Evolutionary conservation across 2,888 invertebrate species (phyloP).

Genomic region (Patella caerulea): DNA sequence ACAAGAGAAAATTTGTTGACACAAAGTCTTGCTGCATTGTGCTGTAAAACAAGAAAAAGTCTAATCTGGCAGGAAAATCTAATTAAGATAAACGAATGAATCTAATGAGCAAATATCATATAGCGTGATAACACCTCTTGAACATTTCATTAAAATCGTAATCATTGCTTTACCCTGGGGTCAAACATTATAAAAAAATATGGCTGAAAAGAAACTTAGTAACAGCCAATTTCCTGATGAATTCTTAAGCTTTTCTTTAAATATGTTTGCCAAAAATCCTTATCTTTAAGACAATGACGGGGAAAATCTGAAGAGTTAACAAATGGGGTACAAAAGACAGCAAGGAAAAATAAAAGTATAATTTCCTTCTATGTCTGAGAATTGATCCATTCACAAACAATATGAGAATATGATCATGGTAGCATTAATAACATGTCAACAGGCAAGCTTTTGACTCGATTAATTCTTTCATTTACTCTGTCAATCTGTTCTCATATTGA

Average conservation of each 20-base stretch:
- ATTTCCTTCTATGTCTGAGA: conserved; percentile 1
- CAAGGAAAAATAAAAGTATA: conserved; percentile 8
- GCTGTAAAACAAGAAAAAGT: background rate
- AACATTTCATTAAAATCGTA: conserved; percentile 7
- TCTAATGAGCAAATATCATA: background rate
- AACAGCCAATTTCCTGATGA: conserved; percentile 9
- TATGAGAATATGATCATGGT: conserved; percentile 4
- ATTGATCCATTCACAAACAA: background rate
- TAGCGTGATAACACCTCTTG: background rate
- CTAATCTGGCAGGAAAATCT: conserved; percentile 2
- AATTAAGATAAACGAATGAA: background rate
- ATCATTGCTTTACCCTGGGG: conserved; percentile 8
- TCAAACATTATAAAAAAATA: conserved; percentile 1
- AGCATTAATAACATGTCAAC: conserved; percentile 9
- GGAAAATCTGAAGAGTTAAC: too few relatives aligned
- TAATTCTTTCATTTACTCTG: conserved; percentile 6
- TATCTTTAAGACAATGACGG: too few relatives aligned
- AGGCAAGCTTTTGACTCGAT: conserved; percentile 3
- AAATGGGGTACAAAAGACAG: background rate
- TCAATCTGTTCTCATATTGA: conserved; percentile 2
- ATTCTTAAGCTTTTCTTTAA: background rate
- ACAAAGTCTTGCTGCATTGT: background rate
- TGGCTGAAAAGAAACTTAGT: background rate
- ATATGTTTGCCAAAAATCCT: too few relatives aligned
- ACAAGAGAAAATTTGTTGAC: background rate